Base-by-base conservation (phyloP, 1,140 invertebrate species). In the Halesus radiatus region DNA sequence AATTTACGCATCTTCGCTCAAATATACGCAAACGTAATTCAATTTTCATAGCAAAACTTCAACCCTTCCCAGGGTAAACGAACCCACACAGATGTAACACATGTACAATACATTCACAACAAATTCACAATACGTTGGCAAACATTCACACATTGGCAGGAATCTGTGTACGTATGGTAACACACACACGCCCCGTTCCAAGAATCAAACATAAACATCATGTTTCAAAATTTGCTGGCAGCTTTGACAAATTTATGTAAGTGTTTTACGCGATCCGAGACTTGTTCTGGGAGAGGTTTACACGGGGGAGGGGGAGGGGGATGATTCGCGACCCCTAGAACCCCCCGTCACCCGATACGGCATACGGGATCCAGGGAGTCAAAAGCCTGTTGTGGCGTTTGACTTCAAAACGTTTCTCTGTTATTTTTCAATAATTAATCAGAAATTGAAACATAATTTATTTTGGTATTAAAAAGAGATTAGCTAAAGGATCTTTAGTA, bases 171-270 rank as follows among this genome's bases (percentile, higher is more conserved):
- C 4, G n/a, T 13, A 76, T 54, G 50, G 29, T 18, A 15, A 78
- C 66, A 29, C 56, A 76, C 64, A 79, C 74, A 56, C 53, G 68
- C 62, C 45, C 74, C 6, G 23, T 52, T 82, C 78, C 76, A 80
- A 82, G 81, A 82, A 82, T 82, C 81, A 82, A 82, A 82, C 81
- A 82, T 82, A 82, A 82, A 82, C 81, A 82, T 82, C 81, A 82
- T 82, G 81, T 82, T 82, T 82, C 81, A 82, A 82, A 82, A 82
- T 82, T 82, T 64, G 78, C 75, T 75, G 81, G 78, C 81, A 82
- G 81, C 78, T 82, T 82, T 82, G 81, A 82, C 81, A 82, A 82
- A 82, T 82, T 80, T 82, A 82, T 82, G 81, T 82, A 82, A 82
- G 81, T 82, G 81, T 82, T 82, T 82, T 80, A 82, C 81, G 78